These are phyloP conservation scores for Cryptocephalus primarius DNA, from an alignment of 2,888 invertebrate genomes.

Conservation along the genomic window DNA sequence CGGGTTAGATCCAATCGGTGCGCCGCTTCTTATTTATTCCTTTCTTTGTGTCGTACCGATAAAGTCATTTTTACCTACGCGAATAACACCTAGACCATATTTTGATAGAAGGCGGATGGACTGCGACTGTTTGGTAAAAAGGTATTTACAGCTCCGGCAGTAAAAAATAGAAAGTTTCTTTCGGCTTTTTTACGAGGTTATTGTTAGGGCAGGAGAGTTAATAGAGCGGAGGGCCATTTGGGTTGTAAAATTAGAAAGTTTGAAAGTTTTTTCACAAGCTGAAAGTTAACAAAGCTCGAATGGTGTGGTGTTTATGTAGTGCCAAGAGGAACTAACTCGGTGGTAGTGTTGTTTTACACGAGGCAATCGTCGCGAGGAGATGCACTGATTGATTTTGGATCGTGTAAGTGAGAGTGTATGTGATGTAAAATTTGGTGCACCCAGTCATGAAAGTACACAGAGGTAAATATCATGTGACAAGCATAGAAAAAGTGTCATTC, in stretches of 20 bases:
- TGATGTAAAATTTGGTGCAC: too few species aligned
- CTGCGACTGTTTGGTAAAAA: not conserved
- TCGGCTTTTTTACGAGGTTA: conserved; percentile 4
- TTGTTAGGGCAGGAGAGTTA: conserved; percentile 3
- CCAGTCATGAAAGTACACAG: too few species aligned
- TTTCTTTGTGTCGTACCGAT: not conserved
- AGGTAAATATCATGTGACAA: too few species aligned
- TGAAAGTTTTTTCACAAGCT: not conserved
- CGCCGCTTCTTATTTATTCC: conserved; percentile 4
- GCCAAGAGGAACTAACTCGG: too few species aligned
- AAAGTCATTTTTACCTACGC: not conserved
- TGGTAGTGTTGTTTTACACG: too few species aligned
- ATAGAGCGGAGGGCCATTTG: not conserved
- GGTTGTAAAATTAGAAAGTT: conserved; percentile 26
- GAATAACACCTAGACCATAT: too few species aligned
- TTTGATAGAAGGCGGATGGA: not conserved
- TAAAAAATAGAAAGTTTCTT: conserved; percentile 7
- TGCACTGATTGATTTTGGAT: too few species aligned
- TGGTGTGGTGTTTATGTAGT: too few species aligned
- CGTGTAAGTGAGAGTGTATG: too few species aligned
- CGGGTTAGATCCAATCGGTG: conserved; percentile 30
- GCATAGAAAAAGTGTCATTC: too few species aligned
- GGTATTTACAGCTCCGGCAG: not conserved
- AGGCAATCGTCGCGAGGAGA: too few species aligned
- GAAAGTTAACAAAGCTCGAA: too few species aligned